Evolutionary conservation across 2,888 invertebrate species (phyloP), one percentile per base, ranked within the genome.

Genomic region (Conops quadrifasciatus): DNA sequence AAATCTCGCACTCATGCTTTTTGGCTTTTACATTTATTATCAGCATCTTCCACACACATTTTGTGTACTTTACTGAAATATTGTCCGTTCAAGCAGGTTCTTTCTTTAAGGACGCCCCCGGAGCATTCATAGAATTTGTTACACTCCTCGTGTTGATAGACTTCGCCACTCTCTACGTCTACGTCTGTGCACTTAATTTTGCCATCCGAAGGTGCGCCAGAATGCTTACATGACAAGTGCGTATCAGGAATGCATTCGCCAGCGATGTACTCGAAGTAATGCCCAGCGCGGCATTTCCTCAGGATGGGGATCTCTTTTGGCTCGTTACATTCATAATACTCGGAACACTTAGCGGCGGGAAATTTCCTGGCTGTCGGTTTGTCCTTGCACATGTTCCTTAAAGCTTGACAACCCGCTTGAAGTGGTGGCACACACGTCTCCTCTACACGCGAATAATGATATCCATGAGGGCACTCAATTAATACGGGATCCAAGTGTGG

Each of bases 381-480:
- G 2, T 66, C 72, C 21, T 64, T 16, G 28, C 78, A 78, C 75
- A 76, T 77, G 24, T 65, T 70, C 1, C 68, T 45, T 3, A 68
- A 30, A 13, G 72, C 43, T n/a, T 67, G 66, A 67, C 78, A 78
- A 4, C 74, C 72, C 26, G 78, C 78, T n/a, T 66, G 45, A 0
- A 73, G 2, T 3, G 74, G 74, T 30, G 70, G 68, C 47, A 70
- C 73, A 47, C 78, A 78, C 2, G 71, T 74, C 15, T 60, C 36
- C 26, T 75, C 71, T 9, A 71, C 66, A 51, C 73, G 74, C 15
- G 78, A 78, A 70, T 72, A 78, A 59, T 78, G 78, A 72, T 71
- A 71, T 45, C 74, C 75, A 36, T 71, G 36, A 0, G 76, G 75
- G 63, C 78, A 78, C 5, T 56, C 47, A 2, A 71, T 36, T 15